A percentile compares a stretch with the other conserved stretches of the same genome.
phyloP scores from a whole-genome alignment of 2,113 vertebrate species.

The Azemiops feae region DNA sequence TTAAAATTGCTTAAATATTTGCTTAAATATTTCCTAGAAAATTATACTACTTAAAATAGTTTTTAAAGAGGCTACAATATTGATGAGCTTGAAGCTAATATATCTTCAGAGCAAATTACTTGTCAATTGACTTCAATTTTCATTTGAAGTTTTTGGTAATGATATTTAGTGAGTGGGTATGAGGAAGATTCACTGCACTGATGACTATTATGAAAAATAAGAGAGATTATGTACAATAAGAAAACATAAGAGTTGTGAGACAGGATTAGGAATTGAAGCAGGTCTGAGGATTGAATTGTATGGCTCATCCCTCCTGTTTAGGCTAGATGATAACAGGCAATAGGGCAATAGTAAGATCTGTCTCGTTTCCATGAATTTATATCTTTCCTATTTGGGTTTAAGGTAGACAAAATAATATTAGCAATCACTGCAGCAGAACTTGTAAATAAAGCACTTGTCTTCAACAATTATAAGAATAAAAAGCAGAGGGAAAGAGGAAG shows the following conservation, averaged over 20 bases:
- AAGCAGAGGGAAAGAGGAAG: neutral
- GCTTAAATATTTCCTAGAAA: neutral
- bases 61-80: neutral
- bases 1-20: neutral
- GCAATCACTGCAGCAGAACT: neutral
- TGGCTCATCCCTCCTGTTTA: neutral
- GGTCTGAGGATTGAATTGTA: neutral
- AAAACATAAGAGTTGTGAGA: neutral
- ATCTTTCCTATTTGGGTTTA: neutral
- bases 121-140: neutral
- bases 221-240: neutral
- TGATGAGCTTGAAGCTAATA: neutral
- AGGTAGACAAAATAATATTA: neutral
- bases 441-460: neutral
- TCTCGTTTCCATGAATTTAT: neutral
- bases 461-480: neutral
- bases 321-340: neutral
- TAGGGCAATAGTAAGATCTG: neutral
- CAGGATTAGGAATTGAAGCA: neutral
- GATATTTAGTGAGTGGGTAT: neutral
- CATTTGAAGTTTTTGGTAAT: neutral
- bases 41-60: neutral
- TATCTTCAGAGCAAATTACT: neutral
- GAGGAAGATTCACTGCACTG: neutral
- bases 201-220: neutral